Evolutionary conservation across 2,113 vertebrate species (phyloP).

Genomic region (Pardalotus punctatus): DNA sequence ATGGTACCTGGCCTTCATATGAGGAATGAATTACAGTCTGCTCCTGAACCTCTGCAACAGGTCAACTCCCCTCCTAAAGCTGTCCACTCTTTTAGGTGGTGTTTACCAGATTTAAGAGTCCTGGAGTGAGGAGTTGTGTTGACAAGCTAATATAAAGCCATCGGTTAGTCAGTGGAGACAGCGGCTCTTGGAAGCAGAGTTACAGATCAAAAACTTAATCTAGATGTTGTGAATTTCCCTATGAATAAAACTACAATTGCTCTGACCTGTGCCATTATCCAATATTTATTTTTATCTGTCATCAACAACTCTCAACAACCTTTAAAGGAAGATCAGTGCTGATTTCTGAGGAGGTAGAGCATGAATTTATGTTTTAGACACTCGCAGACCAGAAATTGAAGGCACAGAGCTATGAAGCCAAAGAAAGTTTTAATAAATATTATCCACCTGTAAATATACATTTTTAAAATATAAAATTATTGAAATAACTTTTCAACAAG

Average conservation of each 20-base stretch:
- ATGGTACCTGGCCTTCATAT: not conserved
- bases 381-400: not conserved
- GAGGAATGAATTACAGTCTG: not conserved
- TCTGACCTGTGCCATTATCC: not conserved
- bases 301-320: not conserved
- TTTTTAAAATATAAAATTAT: not conserved
- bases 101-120: not conserved
- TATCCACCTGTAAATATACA: rapidly evolving
- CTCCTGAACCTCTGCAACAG: not conserved
- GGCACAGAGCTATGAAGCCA: not conserved
- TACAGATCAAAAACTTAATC: not conserved
- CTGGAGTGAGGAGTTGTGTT: not conserved
- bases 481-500: not conserved
- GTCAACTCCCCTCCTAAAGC: not conserved
- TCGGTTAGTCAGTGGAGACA: not conserved
- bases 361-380: not conserved
- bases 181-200: not conserved
- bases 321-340: not conserved
- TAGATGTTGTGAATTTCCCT: not conserved
- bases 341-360: not conserved
- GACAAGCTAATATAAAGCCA: not conserved
- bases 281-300: not conserved
- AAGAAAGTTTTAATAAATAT: not conserved
- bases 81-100: not conserved
- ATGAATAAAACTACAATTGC: not conserved